A percentile compares a stretch with the other conserved stretches of the same genome.
These are phyloP conservation scores for Otis tarda DNA, from an alignment of 2,113 vertebrate species.

Conservation along the genomic window DNA sequence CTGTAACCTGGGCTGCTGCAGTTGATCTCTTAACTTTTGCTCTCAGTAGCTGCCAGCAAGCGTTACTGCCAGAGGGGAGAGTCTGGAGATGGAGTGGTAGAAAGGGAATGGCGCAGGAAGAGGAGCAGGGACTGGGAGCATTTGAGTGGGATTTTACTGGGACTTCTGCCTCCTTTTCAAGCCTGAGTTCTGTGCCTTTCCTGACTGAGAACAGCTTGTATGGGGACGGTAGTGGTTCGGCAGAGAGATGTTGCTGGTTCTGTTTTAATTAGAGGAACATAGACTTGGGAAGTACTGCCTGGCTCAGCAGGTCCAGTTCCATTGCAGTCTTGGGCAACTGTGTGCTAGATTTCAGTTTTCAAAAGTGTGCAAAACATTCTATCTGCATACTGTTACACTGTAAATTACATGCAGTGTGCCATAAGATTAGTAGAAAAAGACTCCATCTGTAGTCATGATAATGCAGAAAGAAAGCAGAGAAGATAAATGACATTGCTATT, in stretches of 20 bases:
- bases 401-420: background rate
- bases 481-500: background rate
- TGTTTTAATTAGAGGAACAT: background rate
- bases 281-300: background rate
- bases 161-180: background rate
- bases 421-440: background rate
- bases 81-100: background rate
- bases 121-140: background rate
- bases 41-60: background rate
- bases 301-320: background rate
- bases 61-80: background rate
- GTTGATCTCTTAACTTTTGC: background rate
- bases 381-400: background rate
- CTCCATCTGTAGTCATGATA: background rate
- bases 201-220: background rate
- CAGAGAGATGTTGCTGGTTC: background rate
- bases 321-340: background rate
- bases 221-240: background rate
- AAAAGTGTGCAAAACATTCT: background rate
- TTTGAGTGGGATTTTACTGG: background rate
- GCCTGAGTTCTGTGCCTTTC: background rate
- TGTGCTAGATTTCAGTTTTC: background rate
- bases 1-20: background rate
- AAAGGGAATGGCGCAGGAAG: background rate
- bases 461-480: background rate